Evolutionary conservation across 2,113 vertebrate species (phyloP), one percentile per base, ranked within the genome.

Genomic region (Oophaga pumilio): DNA sequence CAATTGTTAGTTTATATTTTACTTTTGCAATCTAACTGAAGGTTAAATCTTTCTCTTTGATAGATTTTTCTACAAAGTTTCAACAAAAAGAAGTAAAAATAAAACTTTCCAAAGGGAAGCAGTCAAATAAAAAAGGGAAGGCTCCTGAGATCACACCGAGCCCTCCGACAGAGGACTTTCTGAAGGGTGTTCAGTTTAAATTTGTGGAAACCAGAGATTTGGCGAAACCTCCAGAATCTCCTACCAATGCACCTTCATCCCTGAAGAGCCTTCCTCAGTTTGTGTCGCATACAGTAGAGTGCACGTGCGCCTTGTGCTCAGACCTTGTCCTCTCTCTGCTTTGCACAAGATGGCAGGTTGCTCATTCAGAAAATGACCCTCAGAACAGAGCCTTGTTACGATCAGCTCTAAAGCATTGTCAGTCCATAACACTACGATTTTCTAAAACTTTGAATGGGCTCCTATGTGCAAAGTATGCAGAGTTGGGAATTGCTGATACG

Each of bases 331-430:
- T 98, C 87, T 94, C 94, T 0, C 92, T 91, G 0, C 91, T 95
- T 84, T 94, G 95, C 79, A 94, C 96, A 49, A 94, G 90, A 82
- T 99, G 97, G 98, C 92, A 94, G 0, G 89, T 96, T 11, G 89
- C 91, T 33, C 93, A 91, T 0, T 96, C 95, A 0, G 90, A 92
- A 26, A 66, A 92, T 5, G 87, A 18, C 7, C 74, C 86, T 0
- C 89, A 91, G 10, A 90, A 90, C 56, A 62, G 92, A 49, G 91
- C 90, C 1, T 93, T 97, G 53, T 90, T 96, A 6, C 88, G 52
- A 0, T 77, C 89, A 0, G 64, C 91, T 43, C 91, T 97, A 28
- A 89, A 89, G 0, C 93, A 95, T 3, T 96, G 95, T 8, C 77
- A 84, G 0, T 81, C 88, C 0, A 89, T 89, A 22, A 49, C 90